Evolutionary conservation across 2,888 invertebrate species (phyloP).

Genomic region (Flabesymbios commensalis): DNA sequence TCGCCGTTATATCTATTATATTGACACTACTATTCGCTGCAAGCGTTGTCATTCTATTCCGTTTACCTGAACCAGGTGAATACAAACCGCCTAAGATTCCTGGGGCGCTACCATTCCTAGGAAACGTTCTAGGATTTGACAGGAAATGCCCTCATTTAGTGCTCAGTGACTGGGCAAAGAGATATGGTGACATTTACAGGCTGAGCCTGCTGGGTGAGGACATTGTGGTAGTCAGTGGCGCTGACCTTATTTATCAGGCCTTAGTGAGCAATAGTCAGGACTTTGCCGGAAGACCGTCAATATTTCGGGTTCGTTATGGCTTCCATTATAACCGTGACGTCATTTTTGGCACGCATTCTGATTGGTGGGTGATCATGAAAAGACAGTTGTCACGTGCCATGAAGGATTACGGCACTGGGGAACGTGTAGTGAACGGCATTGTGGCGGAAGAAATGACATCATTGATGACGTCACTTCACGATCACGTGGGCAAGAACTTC

Average conservation of each 20-base stretch:
- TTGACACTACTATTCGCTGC: too few relatives aligned
- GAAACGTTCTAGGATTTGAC: slow-evolving; percentile 39
- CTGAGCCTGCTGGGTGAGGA: slow-evolving; percentile 42
- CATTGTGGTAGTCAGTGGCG: slow-evolving; percentile 47
- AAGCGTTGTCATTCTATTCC: too few relatives aligned
- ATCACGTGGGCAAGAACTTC: slow-evolving; percentile 7
- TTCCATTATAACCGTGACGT: slow-evolving; percentile 26
- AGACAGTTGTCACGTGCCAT: background rate
- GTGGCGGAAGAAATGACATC: slow-evolving; percentile 19
- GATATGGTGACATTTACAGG: slow-evolving; percentile 45
- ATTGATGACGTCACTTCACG: slow-evolving; percentile 8
- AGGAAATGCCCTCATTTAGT: slow-evolving; percentile 40
- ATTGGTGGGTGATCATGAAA: slow-evolving; percentile 26
- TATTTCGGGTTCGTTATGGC: slow-evolving; percentile 28
- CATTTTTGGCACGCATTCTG: slow-evolving; percentile 20
- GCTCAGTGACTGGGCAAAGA: slow-evolving; percentile 38
- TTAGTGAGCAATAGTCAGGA: slow-evolving; percentile 39
- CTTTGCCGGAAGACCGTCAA: slow-evolving; percentile 41
- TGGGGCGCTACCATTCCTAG: slow-evolving; percentile 36
- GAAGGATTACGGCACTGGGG: slow-evolving; percentile 11
- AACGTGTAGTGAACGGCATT: slow-evolving; percentile 13
- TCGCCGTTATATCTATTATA: too few relatives aligned
- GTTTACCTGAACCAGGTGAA: too few relatives aligned
- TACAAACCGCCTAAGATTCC: slow-evolving; percentile 17
- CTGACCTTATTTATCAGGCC: slow-evolving; percentile 42